Evolutionary conservation across 1,140 invertebrate genomes (phyloP), one percentile per base, ranked within the genome.

Genomic region (Meloidogyne hapla): DNA sequence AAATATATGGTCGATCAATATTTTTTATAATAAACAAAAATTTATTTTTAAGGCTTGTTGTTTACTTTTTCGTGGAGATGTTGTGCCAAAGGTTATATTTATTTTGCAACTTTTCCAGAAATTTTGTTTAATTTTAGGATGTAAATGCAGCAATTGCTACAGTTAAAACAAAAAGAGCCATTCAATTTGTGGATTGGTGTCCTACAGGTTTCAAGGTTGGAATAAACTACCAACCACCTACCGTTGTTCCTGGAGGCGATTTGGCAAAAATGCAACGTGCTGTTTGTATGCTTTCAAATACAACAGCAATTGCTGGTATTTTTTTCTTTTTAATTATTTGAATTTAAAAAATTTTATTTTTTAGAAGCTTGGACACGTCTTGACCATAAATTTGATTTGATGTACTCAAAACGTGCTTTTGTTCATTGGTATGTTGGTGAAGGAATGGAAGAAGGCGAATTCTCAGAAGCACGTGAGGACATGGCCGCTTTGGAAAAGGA

Each of bases 111-210:
- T 75, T n/a, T 72, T 65, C 38, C 10, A 2, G 13, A 72, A 23
- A 18, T 73, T 73, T 28, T 28, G 26, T 18, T 65, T 10, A 69
- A 83, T 92, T 79, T 10, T 79, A 77, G 83, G 92, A 93, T 83
- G 92, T 93, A 12, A 93, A 93, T 87, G 91, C 91, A 9, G 92
- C 93, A 56, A 94, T 95, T 88, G 93, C 92, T 9, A 91, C 92
- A 82, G 92, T 93, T 88, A 93, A 94, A 89, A 92, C 92, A 80
- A 93, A 93, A 89, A 90, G 92, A 70, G 91, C 91, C 79, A 93
- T 94, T 83, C 92, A 93, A 88, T 94, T 94, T 88, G 93, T 94
- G 26, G 93, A 94, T 89, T 93, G 93, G 93, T 94, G 93, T 88
- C 88, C 87, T 69, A 88, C 88, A 74, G 74, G 87, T 33, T 88